These are phyloP conservation scores for Ascaphus truei DNA, from an alignment of 2,113 vertebrate species.

Conservation along the genomic window DNA sequence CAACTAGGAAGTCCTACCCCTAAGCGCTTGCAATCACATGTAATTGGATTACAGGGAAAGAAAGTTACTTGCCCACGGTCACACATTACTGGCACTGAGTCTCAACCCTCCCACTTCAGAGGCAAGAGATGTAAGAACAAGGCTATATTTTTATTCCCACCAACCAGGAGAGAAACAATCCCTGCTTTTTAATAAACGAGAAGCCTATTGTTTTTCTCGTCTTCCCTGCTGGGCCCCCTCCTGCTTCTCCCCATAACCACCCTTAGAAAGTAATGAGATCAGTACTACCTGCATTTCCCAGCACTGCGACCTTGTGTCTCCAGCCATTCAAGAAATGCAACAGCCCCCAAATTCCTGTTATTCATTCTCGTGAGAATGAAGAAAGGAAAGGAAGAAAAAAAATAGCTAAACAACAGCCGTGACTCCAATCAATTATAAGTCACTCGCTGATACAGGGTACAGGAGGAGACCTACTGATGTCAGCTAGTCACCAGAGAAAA, in stretches of 20 bases:
- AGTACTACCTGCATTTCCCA: slow-evolving; percentile 71
- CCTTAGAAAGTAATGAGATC: slow-evolving; percentile 46
- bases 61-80: slow-evolving; percentile 39
- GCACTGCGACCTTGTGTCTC: slow-evolving; percentile 68
- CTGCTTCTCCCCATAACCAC: slow-evolving; percentile 26
- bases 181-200: slow-evolving; percentile 51
- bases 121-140: not conserved
- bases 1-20: no score
- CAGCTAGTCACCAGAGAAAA: slow-evolving; percentile 98
- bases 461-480: slow-evolving; percentile 97
- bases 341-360: slow-evolving; percentile 75
- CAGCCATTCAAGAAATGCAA: slow-evolving; percentile 76
- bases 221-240: slow-evolving; percentile 27
- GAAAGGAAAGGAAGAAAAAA: slow-evolving; percentile 16
- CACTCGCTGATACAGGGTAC: slow-evolving; percentile 83
- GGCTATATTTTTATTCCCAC: not conserved
- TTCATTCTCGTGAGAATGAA: slow-evolving; percentile 72
- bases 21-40: not conserved
- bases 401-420: slow-evolving; percentile 67
- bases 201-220: slow-evolving; percentile 42
- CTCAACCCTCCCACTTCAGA: not conserved
- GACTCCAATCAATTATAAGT: slow-evolving; percentile 87
- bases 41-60: not conserved
- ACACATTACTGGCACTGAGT: not conserved
- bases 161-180: slow-evolving; percentile 34